These are phyloP conservation scores for Chondrosia reniformis DNA, from an alignment of 37 sponge, comb jelly and placozoan genomes.

Conservation along the genomic window DNA sequence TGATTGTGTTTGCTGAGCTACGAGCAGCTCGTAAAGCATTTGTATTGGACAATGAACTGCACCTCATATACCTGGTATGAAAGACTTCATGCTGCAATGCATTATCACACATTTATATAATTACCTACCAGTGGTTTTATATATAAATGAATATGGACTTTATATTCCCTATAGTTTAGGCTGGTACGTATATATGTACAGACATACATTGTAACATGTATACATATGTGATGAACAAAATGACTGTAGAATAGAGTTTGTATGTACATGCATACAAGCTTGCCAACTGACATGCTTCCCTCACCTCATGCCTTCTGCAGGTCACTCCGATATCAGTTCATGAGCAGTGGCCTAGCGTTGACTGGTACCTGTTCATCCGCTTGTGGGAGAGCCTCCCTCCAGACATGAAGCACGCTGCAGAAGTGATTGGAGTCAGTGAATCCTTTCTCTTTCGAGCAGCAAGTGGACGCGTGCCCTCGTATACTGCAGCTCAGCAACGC, in stretches of 20 bases:
- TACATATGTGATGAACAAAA: not conserved
- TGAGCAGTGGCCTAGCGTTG: slow-evolving; percentile 84
- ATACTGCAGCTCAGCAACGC: slow-evolving; percentile 50
- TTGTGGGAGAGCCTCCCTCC: slow-evolving; percentile 75
- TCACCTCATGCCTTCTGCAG: no score
- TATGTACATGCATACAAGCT: not conserved
- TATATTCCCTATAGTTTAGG: no score
- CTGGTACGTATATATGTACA: not conserved
- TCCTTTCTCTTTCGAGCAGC: slow-evolving; percentile 77
- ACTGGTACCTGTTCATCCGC: slow-evolving; percentile 85
- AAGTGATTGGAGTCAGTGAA: slow-evolving; percentile 83
- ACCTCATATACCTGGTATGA: slow-evolving; percentile 88
- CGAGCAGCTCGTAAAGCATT: slow-evolving; percentile 75
- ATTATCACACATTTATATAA: no score
- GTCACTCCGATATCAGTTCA: slow-evolving; percentile 89
- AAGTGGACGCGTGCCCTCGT: slow-evolving; percentile 45
- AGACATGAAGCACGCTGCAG: slow-evolving; percentile 83
- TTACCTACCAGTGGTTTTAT: no score
- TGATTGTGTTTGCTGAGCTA: slow-evolving; percentile 84
- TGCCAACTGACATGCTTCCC: no score
- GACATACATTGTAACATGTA: not conserved
- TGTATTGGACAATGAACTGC: slow-evolving; percentile 97
- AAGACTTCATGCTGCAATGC: no score
- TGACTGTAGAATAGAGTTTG: not conserved
- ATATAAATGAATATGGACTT: no score